phyloP scores from a whole-genome alignment of 2,113 vertebrate species.

The Vulpes vulpes region DNA sequence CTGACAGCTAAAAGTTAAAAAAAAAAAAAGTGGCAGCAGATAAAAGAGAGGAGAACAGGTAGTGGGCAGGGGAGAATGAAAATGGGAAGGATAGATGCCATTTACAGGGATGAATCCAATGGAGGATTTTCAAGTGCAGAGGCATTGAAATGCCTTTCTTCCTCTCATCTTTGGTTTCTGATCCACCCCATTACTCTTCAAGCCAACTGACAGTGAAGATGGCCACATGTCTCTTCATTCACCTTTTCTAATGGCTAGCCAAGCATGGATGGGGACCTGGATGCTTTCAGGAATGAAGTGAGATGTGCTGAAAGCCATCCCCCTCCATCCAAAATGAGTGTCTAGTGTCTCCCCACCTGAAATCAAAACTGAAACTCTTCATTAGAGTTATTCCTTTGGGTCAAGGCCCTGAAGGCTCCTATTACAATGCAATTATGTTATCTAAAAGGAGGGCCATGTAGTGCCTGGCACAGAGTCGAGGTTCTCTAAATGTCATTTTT shows the following conservation, averaged over 20 bases:
- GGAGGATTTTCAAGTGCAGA: conserved; percentile 40
- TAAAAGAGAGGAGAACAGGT: conserved; percentile 43
- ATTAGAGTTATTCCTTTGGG: conserved; percentile 28
- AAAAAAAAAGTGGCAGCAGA: conserved; percentile 49
- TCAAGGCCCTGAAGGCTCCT: conserved; percentile 2
- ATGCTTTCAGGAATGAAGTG: conserved; percentile 9
- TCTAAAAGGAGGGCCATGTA: conserved; percentile 35
- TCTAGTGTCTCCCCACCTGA: not conserved
- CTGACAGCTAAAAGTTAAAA: conserved; percentile 62
- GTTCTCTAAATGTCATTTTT: conserved; percentile 60
- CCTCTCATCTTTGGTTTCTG: conserved; percentile 41
- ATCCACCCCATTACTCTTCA: not conserved
- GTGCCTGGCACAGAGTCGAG: conserved; percentile 45
- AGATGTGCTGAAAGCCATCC: conserved; percentile 29
- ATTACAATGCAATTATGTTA: conserved; percentile 56
- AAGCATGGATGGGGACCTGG: not conserved
- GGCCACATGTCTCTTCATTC: not conserved
- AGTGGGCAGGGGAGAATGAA: conserved; percentile 29
- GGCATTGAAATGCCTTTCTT: conserved; percentile 21
- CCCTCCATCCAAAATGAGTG: not conserved
- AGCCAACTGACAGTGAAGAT: conserved; percentile 25
- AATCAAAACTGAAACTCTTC: conserved; percentile 56
- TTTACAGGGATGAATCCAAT: conserved; percentile 8
- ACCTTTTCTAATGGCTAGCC: not conserved
- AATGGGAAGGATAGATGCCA: not conserved